These are phyloP conservation scores for Zaprionus lachaisei DNA, from an alignment of 1,140 invertebrate genomes.

Conservation along the genomic window DNA sequence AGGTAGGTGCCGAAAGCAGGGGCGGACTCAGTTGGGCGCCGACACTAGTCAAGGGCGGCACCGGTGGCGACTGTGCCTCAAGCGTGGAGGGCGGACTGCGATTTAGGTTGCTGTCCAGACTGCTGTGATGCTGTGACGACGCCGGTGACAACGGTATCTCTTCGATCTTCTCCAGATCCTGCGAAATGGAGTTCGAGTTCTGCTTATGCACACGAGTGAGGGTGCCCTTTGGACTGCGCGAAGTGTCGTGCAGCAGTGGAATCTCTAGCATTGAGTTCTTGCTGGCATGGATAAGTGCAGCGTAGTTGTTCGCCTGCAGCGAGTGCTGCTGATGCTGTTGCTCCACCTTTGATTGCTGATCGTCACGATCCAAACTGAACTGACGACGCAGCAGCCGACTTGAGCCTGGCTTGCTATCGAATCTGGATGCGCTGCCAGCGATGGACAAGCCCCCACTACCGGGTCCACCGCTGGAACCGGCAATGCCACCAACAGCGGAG, in stretches of 20 bases:
- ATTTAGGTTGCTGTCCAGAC: slow-evolving; percentile 81
- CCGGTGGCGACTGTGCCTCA: slow-evolving; percentile 73
- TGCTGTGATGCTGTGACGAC: slow-evolving; percentile 79
- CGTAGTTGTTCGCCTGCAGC: slow-evolving; percentile 66
- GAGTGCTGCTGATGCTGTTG: slow-evolving; percentile 71
- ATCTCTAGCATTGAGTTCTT: slow-evolving; percentile 77
- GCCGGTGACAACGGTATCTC: slow-evolving; percentile 86
- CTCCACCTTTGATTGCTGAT: slow-evolving; percentile 82
- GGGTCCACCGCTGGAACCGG: slow-evolving; percentile 15
- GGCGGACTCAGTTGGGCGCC: slow-evolving; percentile 49
- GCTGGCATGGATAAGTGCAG: slow-evolving; percentile 55
- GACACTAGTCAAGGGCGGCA: slow-evolving; percentile 13
- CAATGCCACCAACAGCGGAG: slow-evolving; percentile 25
- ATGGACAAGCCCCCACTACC: slow-evolving; percentile 54
- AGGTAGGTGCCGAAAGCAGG: slow-evolving; percentile 72
- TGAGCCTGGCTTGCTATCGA: slow-evolving; percentile 76
- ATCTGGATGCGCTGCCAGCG: slow-evolving; percentile 53
- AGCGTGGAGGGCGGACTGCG: slow-evolving; percentile 78
- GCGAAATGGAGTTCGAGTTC: slow-evolving; percentile 89
- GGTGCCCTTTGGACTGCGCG: slow-evolving; percentile 75
- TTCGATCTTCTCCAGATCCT: slow-evolving; percentile 89
- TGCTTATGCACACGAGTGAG: slow-evolving; percentile 87
- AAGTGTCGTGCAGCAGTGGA: slow-evolving; percentile 70
- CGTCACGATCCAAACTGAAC: slow-evolving; percentile 89
- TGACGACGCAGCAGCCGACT: slow-evolving; percentile 88